These are phyloP conservation scores for Spinus olivaceus DNA, from an alignment of 2,797 vertebrate genomes.

Conservation along the genomic window DNA sequence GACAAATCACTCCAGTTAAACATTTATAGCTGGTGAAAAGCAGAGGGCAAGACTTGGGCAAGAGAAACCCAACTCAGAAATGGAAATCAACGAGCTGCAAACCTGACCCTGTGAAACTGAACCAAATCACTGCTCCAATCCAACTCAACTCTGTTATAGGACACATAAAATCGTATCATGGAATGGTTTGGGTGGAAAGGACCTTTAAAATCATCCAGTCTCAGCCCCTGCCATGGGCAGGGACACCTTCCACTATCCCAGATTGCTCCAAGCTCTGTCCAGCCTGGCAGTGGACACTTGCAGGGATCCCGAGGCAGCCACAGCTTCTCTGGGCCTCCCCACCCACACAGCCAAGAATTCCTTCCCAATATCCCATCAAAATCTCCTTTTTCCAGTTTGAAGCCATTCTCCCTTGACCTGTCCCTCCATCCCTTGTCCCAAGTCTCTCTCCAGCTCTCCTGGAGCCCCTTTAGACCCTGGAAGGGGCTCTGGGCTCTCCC, in stretches of 20 bases:
- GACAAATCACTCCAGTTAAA: neutral
- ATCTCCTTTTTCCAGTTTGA: neutral
- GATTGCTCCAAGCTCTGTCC: accelerated
- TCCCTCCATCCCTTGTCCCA: neutral
- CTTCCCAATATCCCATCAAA: neutral
- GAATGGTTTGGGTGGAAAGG: neutral
- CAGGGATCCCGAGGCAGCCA: neutral
- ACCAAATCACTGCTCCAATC: neutral
- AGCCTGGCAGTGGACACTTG: accelerated
- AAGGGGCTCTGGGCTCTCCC: neutral
- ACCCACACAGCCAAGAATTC: accelerated
- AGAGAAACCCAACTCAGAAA: neutral
- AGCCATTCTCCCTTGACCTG: neutral
- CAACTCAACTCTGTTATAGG: neutral
- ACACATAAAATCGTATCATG: neutral
- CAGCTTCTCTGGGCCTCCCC: neutral
- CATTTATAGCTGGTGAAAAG: neutral
- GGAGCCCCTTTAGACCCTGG: neutral
- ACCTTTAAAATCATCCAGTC: accelerated
- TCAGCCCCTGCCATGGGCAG: neutral
- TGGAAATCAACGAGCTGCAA: neutral
- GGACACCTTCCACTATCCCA: accelerated
- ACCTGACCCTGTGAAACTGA: neutral
- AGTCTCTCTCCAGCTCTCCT: neutral
- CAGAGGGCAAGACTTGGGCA: neutral